Percentiles rank a stretch among this genome's conserved stretches.
Evolutionary conservation across 2,113 vertebrate genomes (phyloP).

Genomic region (rat (Rattus norvegicus)): GRCr8 NC_086022.1:57559501-57560000

Average conservation of each 20-base stretch:
- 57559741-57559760: neutral
- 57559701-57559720: neutral
- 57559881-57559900: neutral
- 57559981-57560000: neutral
- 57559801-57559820: neutral
- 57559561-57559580: neutral
- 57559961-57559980: neutral
- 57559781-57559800: neutral
- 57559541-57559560: neutral
- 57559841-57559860: neutral
- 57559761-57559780: neutral
- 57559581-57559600: neutral
- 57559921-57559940: neutral
- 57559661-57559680: neutral
- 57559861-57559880: neutral
- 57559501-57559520: neutral
- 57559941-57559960: neutral
- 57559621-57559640: too few relatives aligned
- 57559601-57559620: neutral
- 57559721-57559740: neutral
- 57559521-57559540: neutral
- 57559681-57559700: conserved; percentile 22
- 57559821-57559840: neutral
- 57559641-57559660: neutral
- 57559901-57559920: neutral